Conservation (phyloP, 2,113 vertebrate genomes). For the Caranx ignobilis region DNA sequence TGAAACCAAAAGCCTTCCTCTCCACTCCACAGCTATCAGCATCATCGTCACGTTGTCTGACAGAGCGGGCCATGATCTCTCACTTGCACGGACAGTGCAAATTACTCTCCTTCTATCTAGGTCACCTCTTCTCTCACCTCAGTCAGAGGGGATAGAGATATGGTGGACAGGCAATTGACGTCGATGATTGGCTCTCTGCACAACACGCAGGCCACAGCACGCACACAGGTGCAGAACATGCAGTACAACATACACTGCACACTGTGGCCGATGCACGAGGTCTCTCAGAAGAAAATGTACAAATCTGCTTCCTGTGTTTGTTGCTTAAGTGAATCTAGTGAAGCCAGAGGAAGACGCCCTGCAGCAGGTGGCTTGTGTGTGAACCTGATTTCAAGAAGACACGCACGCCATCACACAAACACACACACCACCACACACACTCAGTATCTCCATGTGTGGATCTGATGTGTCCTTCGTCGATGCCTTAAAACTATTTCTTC, state of each 20-base stretch:
- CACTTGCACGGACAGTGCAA: slow-evolving; percentile 67
- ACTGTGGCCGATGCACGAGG: background rate
- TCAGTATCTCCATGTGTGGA: background rate
- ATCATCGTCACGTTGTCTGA: slow-evolving; percentile 44
- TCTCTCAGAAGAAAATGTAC: background rate
- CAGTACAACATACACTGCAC: background rate
- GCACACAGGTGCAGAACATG: background rate
- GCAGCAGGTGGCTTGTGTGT: slow-evolving; percentile 6
- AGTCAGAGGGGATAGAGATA: slow-evolving; percentile 55
- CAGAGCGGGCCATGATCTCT: slow-evolving; percentile 41
- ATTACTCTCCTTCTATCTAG: slow-evolving; percentile 68
- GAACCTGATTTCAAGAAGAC: slow-evolving; percentile 27
- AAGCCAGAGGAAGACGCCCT: background rate
- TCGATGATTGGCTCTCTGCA: slow-evolving; percentile 47
- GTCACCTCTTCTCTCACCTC: slow-evolving; percentile 77
- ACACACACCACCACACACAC: too few relatives aligned
- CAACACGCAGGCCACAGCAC: background rate
- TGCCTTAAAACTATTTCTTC: slow-evolving; percentile 50
- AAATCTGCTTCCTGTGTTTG: slow-evolving; percentile 13
- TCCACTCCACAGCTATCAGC: slow-evolving; percentile 31
- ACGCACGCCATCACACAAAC: background rate
- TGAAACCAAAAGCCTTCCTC: background rate
- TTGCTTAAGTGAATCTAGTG: slow-evolving; percentile 6
- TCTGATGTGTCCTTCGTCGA: slow-evolving; percentile 21
- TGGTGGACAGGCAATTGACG: slow-evolving; percentile 54